These are phyloP conservation scores for Taphrorychus bicolor DNA, from an alignment of 2,888 invertebrate genomes.

Conservation along the genomic window DNA sequence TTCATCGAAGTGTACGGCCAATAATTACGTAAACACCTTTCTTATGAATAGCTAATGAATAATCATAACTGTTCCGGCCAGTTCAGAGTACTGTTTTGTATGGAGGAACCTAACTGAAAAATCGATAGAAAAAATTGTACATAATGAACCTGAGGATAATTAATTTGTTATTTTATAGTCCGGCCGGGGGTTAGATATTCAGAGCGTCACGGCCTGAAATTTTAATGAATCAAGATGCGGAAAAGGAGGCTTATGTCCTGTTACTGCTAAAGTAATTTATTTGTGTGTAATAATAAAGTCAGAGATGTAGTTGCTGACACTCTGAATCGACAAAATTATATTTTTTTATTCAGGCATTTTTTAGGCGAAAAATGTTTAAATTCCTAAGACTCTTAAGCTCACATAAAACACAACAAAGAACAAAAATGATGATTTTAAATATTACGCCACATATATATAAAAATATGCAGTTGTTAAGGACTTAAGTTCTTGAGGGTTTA, in stretches of 20 bases:
- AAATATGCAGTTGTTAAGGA: too few relatives aligned
- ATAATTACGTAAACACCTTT: conserved; percentile 29
- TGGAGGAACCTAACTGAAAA: background rate
- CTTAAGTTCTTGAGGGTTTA: too few relatives aligned
- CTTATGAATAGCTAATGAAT: conserved; percentile 22
- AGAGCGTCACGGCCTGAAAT: background rate
- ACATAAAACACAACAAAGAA: too few relatives aligned
- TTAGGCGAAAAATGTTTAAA: too few relatives aligned
- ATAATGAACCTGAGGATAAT: background rate
- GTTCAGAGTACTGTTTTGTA: background rate
- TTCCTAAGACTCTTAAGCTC: too few relatives aligned
- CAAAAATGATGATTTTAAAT: too few relatives aligned
- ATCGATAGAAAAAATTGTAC: background rate
- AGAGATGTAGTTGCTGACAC: too few relatives aligned
- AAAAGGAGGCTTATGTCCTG: background rate
- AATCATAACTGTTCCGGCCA: conserved; percentile 19
- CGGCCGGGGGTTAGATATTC: background rate
- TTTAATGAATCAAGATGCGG: background rate
- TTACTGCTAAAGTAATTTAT: too few relatives aligned
- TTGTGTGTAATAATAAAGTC: too few relatives aligned
- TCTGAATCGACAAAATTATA: too few relatives aligned
- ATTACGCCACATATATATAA: too few relatives aligned
- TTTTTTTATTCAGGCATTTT: too few relatives aligned
- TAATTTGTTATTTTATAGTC: background rate
- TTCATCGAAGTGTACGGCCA: conserved; percentile 21